A percentile compares a stretch with the other conserved stretches of the same genome.
These are phyloP conservation scores for Aplodontia rufa DNA, from an alignment of 2,113 vertebrate species.

Conservation along the genomic window DNA sequence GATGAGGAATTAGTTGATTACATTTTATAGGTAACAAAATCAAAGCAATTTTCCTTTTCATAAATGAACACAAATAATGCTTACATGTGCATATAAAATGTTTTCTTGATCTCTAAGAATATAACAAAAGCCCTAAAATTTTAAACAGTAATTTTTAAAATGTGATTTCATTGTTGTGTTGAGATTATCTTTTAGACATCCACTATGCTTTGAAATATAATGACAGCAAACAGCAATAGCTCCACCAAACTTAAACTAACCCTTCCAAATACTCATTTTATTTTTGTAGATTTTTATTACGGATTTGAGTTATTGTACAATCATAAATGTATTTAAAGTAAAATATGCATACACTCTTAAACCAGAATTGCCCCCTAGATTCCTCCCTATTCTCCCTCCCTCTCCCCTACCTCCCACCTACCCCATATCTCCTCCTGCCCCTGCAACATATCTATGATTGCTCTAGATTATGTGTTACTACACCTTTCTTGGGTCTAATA, in stretches of 20 bases:
- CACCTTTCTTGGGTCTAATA: too few relatives aligned
- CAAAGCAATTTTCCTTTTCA: neutral
- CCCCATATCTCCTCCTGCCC: too few relatives aligned
- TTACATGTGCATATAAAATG: neutral
- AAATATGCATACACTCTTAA: too few relatives aligned
- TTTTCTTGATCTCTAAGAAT: neutral
- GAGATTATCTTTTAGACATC: neutral
- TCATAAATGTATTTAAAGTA: too few relatives aligned
- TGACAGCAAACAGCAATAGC: neutral
- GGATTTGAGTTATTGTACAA: too few relatives aligned
- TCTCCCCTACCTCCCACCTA: too few relatives aligned
- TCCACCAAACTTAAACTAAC: neutral
- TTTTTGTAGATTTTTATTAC: too few relatives aligned
- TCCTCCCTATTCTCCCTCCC: too few relatives aligned
- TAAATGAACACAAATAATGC: neutral
- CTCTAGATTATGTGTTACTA: too few relatives aligned
- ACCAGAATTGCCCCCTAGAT: too few relatives aligned
- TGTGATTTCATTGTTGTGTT: neutral
- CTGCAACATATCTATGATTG: too few relatives aligned
- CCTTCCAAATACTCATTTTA: neutral
- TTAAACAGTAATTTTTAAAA: neutral
- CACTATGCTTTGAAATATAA: neutral
- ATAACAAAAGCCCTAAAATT: neutral
- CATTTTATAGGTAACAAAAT: neutral
- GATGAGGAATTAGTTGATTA: neutral